Evolutionary conservation across 2,797 vertebrate species (phyloP), one percentile per base, ranked within the genome.

Genomic region (Ctenochaetus hawaiiensis): DNA sequence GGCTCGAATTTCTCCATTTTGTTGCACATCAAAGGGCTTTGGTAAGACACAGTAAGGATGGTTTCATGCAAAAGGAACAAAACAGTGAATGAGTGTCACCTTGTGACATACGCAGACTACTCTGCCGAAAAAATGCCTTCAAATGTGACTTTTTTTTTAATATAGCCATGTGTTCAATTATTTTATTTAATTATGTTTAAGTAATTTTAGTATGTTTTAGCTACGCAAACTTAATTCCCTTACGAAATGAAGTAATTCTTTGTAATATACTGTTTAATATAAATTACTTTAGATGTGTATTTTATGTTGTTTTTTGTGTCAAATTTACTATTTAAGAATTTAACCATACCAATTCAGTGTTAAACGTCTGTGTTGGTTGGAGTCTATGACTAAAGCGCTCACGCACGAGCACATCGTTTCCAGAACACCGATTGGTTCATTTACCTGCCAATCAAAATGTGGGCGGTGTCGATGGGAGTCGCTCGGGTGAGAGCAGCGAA

Each of bases 401-500:
- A 26, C 48, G 8, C 30, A 20, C 26, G 9, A 3, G 1, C 48
- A n/a, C 34, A 5, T 1, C 6, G 0, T 6, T 3, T 5, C 3
- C 1, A 22, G 22, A 8, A 62, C 26, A 54, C 52, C 79, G 80
- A 87, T 85, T 93, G 83, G 92, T 16, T 37, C 0, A 1, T 1
- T 1, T 0, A 12, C 4, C 5, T 78, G 86, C 8, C 91, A 67
- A 34, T 91, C 87, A 85, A 45, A 45, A 73, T 0, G 71, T 85
- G 73, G 91, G 87, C 85, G 87, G 79, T 23, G 44, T 0, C 2
- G 57, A 68, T 45, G 73, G 72, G 83, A 81, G 83, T 78, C 30
- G 39, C 68, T 79, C 41, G 22, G 44, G 48, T 30, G 70, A 51
- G 67, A 65, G 72, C 39, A 41, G 39, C 48, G 2, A 20, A 51